Conservation (phyloP, 2,888 invertebrate genomes). For the Drepana falcataria region DNA sequence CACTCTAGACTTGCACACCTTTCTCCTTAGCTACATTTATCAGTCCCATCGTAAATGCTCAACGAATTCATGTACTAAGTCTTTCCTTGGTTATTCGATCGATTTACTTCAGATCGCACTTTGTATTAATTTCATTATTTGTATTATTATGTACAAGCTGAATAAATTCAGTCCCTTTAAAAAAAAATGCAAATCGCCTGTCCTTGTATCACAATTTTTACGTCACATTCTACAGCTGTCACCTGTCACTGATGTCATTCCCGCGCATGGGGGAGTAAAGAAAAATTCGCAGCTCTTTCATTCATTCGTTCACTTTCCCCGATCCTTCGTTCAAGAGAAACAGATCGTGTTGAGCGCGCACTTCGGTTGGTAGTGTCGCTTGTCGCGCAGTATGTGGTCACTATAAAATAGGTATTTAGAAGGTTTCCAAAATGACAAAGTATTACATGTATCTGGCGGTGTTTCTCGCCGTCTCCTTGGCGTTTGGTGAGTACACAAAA, state of each 20-base stretch:
- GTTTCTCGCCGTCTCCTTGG: constrained; percentile 46
- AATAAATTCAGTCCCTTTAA: too few relatives aligned
- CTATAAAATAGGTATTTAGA: not conserved
- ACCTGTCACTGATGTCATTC: not conserved
- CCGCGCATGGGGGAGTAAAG: not conserved
- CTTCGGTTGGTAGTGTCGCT: not conserved
- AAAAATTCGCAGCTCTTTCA: not conserved
- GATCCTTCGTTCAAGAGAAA: not conserved
- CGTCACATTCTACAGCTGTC: not conserved
- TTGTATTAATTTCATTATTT: too few relatives aligned
- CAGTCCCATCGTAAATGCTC: too few relatives aligned
- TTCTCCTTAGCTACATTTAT: too few relatives aligned
- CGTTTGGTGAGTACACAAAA: constrained; percentile 44
- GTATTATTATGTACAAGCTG: too few relatives aligned
- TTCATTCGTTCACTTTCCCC: not conserved
- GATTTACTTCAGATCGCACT: too few relatives aligned
- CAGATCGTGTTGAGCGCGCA: not conserved
- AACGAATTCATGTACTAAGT: too few relatives aligned
- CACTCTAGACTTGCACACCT: too few relatives aligned
- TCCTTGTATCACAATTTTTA: too few relatives aligned
- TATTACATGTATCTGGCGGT: constrained; percentile 46
- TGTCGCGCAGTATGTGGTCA: not conserved
- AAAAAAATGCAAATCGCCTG: too few relatives aligned
- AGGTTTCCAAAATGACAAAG: constrained; percentile 37
- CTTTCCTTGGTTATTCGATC: too few relatives aligned